Conservation (phyloP, 2,797 vertebrate genomes). For the Brachymystax lenok region DNA sequence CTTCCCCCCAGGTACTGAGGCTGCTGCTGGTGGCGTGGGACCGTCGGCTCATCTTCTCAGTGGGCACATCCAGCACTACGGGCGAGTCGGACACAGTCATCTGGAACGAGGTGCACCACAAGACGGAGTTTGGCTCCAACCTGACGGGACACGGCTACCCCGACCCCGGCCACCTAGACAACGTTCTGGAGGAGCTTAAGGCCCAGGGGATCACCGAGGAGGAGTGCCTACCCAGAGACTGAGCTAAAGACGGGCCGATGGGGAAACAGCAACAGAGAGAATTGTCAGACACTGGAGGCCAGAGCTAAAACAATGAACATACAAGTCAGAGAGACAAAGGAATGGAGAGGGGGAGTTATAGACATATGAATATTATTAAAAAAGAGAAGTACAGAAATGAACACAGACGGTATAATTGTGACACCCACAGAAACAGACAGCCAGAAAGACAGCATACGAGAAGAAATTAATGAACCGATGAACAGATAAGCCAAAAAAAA, state of each 20-base stretch:
- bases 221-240: slow-evolving; percentile 79
- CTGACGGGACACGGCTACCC: slow-evolving; percentile 94
- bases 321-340: background rate
- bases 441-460: background rate
- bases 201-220: slow-evolving; percentile 94
- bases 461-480: background rate
- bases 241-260: slow-evolving; percentile 34
- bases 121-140: slow-evolving; percentile 95
- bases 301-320: background rate
- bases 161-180: slow-evolving; percentile 91
- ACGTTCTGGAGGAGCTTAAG: slow-evolving; percentile 90
- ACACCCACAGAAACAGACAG: background rate
- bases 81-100: slow-evolving; percentile 95
- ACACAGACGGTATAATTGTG: background rate
- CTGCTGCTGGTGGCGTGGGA: slow-evolving; percentile 94
- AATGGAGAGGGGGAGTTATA: background rate
- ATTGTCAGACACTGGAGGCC: background rate
- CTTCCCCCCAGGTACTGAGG: slow-evolving; percentile 83
- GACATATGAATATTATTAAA: background rate
- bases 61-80: slow-evolving; percentile 94
- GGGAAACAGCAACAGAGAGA: no score
- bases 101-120: slow-evolving; percentile 98
- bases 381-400: background rate
- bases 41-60: slow-evolving; percentile 90
- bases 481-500: background rate